Base-by-base conservation (phyloP, 2,888 invertebrate species). In the Troides aeacus region DNA sequence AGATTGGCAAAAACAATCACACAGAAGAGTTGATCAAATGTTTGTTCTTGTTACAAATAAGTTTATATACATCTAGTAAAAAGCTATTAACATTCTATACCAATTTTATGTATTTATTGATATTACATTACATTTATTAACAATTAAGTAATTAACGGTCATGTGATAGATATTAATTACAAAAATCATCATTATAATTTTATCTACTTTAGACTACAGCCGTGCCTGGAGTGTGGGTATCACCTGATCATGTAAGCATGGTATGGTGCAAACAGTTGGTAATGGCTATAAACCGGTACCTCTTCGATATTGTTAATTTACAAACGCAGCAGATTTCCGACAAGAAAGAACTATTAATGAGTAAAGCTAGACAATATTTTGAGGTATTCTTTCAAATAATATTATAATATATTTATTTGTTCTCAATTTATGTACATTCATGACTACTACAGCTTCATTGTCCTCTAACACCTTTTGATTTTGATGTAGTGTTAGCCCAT, bases 251-350 rank as follows among this genome's bases (percentile, higher is more conserved):
- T 84, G 94, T 97, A 17, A 96, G 97, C 78, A 97, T 98, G 77
- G 95, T 98, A 5, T 99, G 99, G 99, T 98, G 97, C 86, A 97
- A 97, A 79, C 97, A 99, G 86, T 90, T 98, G 58, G 95, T 98
- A 1, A 85, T 97, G 81, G 94, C 95, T 0, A 93, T 97, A 69
- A 96, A 96, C 72, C 93, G 96, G 76, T 95, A 96, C 65, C 89
- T 99, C 12, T 98, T 98, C 86, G 96, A 97, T 76, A 94, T 95
- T 60, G 94, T 98, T 8, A 95, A 97, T 82, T 85, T 87, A 3
- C 81, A 73, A 12, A 90, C 85, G 0, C 79, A 84, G 70, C 93
- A 93, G 74, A 75, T 92, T 36, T 77, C 79, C 1, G 80, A 84
- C 42, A 82, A 89, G 68, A 79, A 76, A 30, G 69, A 72, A 15